Conservation (phyloP, 1,140 invertebrate genomes). For the Drosophila kikkawai region DNA sequence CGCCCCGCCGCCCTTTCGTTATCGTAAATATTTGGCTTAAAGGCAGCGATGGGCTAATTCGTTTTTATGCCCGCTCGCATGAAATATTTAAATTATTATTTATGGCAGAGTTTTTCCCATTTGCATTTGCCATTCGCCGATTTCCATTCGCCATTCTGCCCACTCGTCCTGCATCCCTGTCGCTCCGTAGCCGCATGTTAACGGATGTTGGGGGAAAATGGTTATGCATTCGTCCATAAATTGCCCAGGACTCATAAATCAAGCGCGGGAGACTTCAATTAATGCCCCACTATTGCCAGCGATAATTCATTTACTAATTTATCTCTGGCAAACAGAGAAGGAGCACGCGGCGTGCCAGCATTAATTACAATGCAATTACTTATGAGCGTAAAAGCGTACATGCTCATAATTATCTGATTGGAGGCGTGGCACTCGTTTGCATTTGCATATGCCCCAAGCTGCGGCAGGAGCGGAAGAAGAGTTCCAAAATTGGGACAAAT, state of each 20-base stretch:
- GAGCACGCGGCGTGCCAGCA: slow-evolving; percentile 45
- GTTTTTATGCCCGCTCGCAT: slow-evolving; percentile 59
- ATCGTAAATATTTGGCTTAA: slow-evolving; percentile 67
- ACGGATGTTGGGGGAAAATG: slow-evolving; percentile 66
- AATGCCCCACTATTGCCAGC: slow-evolving; percentile 75
- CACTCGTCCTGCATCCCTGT: slow-evolving; percentile 18
- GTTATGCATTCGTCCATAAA: slow-evolving; percentile 69
- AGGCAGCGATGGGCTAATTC: slow-evolving; percentile 66
- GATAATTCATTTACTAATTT: slow-evolving; percentile 82
- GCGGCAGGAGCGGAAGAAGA: neutral
- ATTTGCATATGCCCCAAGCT: slow-evolving; percentile 54
- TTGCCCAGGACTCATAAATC: slow-evolving; percentile 67
- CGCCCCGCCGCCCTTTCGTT: neutral
- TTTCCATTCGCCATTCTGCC: slow-evolving; percentile 28
- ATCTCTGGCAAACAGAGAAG: slow-evolving; percentile 61
- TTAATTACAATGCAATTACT: slow-evolving; percentile 83
- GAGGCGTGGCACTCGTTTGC: slow-evolving; percentile 48
- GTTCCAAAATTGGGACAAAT: slow-evolving; percentile 6
- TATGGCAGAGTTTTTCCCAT: slow-evolving; percentile 70
- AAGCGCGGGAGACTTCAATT: slow-evolving; percentile 74
- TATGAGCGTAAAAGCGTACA: slow-evolving; percentile 41
- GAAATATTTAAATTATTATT: slow-evolving; percentile 81
- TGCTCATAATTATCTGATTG: slow-evolving; percentile 67
- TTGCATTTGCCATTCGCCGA: slow-evolving; percentile 44
- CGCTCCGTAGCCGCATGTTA: slow-evolving; percentile 8